Evolutionary conservation across 2,113 vertebrate species (phyloP).

Genomic region (Pomatostomus ruficeps): DNA sequence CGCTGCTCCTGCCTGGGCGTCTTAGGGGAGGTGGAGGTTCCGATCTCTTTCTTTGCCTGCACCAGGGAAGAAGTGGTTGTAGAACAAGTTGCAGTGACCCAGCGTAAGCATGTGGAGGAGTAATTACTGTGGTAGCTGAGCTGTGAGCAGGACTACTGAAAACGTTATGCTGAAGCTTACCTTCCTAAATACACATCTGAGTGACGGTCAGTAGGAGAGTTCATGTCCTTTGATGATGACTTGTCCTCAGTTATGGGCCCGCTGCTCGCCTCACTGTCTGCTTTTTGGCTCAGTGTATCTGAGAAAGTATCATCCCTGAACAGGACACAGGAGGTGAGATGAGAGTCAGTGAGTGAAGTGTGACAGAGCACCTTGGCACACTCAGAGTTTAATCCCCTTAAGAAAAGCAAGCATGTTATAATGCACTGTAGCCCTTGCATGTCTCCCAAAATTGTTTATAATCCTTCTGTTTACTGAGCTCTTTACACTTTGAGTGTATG

Average conservation of each 20-base stretch:
- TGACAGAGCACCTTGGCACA: neutral
- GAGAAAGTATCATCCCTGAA: slow-evolving; percentile 96
- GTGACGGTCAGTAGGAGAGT: slow-evolving; percentile 86
- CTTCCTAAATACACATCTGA: slow-evolving; percentile 84
- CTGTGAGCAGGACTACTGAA: neutral
- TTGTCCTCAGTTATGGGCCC: slow-evolving; percentile 91
- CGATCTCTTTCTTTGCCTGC: slow-evolving; percentile 87
- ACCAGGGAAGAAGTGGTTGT: neutral
- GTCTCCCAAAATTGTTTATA: neutral
- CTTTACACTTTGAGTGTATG: neutral
- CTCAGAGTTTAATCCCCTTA: neutral
- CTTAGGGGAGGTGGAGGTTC: slow-evolving; percentile 84
- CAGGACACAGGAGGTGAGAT: neutral
- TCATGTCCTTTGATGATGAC: slow-evolving; percentile 87
- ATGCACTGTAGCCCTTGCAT: neutral
- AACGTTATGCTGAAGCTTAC: slow-evolving; percentile 56
- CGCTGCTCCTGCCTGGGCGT: slow-evolving; percentile 85
- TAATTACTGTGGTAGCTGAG: neutral
- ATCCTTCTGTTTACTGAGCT: neutral
- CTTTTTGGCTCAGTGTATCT: slow-evolving; percentile 95
- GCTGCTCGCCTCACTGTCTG: slow-evolving; percentile 95
- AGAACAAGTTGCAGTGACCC: neutral
- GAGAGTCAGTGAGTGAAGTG: neutral
- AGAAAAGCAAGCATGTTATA: neutral
- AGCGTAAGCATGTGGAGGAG: neutral